A percentile compares a stretch with the other conserved stretches of the same genome.
phyloP scores from a whole-genome alignment of 2,797 vertebrate species.

The Allobates femoralis region DNA sequence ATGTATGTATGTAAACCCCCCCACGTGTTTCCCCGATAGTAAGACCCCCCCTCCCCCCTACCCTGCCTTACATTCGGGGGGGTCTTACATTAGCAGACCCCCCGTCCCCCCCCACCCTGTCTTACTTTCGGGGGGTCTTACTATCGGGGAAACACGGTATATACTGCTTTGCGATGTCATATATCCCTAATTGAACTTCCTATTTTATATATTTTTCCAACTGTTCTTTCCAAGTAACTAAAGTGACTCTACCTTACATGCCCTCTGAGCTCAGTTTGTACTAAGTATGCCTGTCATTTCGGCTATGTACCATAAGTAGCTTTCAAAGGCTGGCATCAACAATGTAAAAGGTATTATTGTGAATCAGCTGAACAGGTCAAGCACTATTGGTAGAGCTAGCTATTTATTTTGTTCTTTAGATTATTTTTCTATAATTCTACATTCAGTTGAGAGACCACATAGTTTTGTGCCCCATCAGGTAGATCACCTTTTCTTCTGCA shows the following conservation, averaged over 20 bases:
- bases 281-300: background rate
- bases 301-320: slow-evolving; percentile 8
- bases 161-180: background rate
- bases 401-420: background rate
- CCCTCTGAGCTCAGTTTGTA: background rate
- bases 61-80: no score
- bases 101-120: no score
- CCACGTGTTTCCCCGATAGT: no score
- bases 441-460: background rate
- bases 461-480: background rate
- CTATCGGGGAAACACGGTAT: no score
- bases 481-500: background rate
- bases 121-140: no score
- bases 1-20: no score
- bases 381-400: background rate
- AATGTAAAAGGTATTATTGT: background rate
- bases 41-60: no score
- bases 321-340: background rate
- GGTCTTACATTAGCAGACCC: no score
- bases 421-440: background rate
- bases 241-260: background rate
- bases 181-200: slow-evolving; percentile 2
- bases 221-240: background rate
- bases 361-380: background rate
- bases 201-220: background rate